Evolutionary conservation across 2,888 invertebrate species (phyloP), one percentile per base, ranked within the genome.

Genomic region (Hirtodrosophila confusa): DNA sequence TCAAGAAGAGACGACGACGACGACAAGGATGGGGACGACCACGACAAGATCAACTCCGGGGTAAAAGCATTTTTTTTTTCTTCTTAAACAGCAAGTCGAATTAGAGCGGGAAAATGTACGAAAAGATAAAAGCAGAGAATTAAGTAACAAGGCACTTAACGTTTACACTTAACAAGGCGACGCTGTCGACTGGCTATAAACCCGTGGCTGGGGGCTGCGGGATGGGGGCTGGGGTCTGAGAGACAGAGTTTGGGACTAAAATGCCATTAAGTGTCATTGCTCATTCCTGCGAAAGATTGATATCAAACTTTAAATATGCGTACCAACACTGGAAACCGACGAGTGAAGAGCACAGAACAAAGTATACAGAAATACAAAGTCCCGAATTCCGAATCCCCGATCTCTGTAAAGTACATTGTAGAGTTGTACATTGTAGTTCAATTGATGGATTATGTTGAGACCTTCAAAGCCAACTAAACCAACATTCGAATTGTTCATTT

Each of bases 131-230:
- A 74, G 70, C 72, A 57, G 64, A 72, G 86, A 82, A 82, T 82
- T 82, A 86, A 82, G 86, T 86, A 82, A 82, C 86, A 86, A 82
- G 82, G 86, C 82, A 82, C 82, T 82, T 82, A 82, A 86, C 83
- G 86, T 78, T 85, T 80, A 86, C 86, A 86, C 82, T 86, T 78
- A 82, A 86, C 86, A 79, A 86, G 86, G 64, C 79, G 64, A 69
- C 57, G 82, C 24, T 60, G 72, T 69, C 55, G 74, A 64, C 62
- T 64, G 62, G 76, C 65, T 64, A 67, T 73, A 75, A 75, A 71
- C 57, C 23, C 44, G 45, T 50, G 12, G 47, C 41, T 48, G 12
- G 31, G 31, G 41, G 31, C 65, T 49, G 27, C n/a, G 17, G 37
- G 36, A 37, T 37, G 29, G 7, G 23, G 7, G 23, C 9, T 43